Evolutionary conservation across 1,140 invertebrate genomes (phyloP).

Genomic region (Stegodyphus dumicola): DNA sequence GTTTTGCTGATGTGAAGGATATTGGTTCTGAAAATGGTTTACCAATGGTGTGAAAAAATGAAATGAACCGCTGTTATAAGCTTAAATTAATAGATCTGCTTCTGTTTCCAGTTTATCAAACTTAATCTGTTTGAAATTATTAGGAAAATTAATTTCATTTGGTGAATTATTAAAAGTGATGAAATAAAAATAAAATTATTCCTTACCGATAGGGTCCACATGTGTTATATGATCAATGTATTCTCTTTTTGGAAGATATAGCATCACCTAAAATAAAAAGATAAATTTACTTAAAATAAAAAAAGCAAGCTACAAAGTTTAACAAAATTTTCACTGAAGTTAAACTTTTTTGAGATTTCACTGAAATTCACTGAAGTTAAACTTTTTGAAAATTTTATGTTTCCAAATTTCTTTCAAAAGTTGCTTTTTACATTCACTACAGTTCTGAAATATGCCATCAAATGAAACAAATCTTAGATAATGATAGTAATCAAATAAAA

Average conservation of each 20-base stretch:
- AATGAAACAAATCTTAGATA: background rate
- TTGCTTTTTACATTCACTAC: background rate
- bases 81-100: background rate
- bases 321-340: background rate
- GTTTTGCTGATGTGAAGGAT: background rate
- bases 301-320: background rate
- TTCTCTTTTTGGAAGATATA: constrained; percentile 54
- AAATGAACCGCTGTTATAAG: background rate
- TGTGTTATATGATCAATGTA: constrained; percentile 50
- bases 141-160: background rate
- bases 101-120: background rate
- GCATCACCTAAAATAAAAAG: constrained; percentile 61
- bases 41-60: background rate
- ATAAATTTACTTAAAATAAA: background rate
- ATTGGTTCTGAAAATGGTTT: background rate
- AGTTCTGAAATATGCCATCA: background rate
- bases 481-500: too few species aligned
- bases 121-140: background rate
- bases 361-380: background rate
- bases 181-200: background rate
- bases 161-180: background rate
- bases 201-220: constrained; percentile 55
- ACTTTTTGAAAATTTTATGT: too few species aligned
- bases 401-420: background rate
- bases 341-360: background rate